phyloP scores from a whole-genome alignment of 1,140 invertebrate genomes.

The Probaryconus sp. region DNA sequence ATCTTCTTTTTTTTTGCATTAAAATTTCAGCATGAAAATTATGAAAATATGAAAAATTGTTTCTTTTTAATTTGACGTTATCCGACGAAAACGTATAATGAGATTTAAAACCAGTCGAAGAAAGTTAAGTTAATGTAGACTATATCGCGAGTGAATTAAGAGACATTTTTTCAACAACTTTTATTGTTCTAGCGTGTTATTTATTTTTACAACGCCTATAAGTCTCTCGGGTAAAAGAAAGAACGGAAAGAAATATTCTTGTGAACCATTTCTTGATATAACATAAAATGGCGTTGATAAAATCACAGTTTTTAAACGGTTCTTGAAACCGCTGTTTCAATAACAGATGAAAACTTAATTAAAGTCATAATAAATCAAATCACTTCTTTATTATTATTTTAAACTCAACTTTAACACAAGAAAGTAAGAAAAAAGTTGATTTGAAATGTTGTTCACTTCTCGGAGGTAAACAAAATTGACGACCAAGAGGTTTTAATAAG shows the following conservation, averaged over 20 bases:
- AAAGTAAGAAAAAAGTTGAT: too few relatives aligned
- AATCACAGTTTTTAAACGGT: conserved; percentile 11
- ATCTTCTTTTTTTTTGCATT: too few relatives aligned
- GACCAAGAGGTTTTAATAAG: too few relatives aligned
- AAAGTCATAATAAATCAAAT: too few relatives aligned
- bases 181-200: conserved; percentile 11
- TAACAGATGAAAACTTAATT: conserved; percentile 4
- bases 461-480: too few relatives aligned
- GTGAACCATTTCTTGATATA: conserved; percentile 8
- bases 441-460: too few relatives aligned
- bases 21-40: too few relatives aligned
- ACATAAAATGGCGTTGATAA: neutral
- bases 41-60: too few relatives aligned
- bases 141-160: conserved; percentile 12
- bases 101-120: neutral
- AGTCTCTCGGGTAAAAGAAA: neutral
- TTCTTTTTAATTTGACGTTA: too few relatives aligned
- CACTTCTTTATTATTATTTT: too few relatives aligned
- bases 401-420: neutral
- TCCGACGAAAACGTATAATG: too few relatives aligned
- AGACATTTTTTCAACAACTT: conserved; percentile 1
- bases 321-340: conserved; percentile 4
- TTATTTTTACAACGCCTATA: conserved; percentile 1
- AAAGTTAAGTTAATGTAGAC: conserved; percentile 5
- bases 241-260: conserved; percentile 14